Evolutionary conservation across 2,888 invertebrate species (phyloP), one percentile per base, ranked within the genome.

Genomic region (Fragum whitleyi): DNA sequence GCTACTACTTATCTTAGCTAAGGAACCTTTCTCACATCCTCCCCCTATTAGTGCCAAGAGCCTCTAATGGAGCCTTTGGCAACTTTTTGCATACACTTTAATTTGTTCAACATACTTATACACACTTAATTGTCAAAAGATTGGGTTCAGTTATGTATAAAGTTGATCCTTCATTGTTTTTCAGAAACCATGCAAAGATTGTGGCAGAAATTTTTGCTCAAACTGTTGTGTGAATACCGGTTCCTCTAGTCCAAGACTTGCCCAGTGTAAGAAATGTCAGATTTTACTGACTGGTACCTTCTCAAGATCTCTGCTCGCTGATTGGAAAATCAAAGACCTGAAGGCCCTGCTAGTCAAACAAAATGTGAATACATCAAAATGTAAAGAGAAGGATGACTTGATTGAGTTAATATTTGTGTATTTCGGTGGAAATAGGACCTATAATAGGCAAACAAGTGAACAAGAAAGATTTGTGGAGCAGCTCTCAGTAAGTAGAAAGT

Each of bases 321-420:
- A 83, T 9, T 91, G 92, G 88, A 91, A 91, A 84, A 87, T 92
- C 9, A 92, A 91, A 70, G 92, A 93, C 85, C 87, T 94, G 79
- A 88, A 90, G 36, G 85, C 89, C n/a, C 90, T 93, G 73, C 87
- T 94, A 21, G 79, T 85, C 28, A 87, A 84, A 57, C 87, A 89
- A 28, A 90, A 90, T 75, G 91, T 94, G 26, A 87, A 92, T 2
- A 91, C 90, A 19, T 82, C 87, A 26, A 89, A 89, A 28, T 93
- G 93, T 81, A 89, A 81, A 53, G 94, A 94, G 82, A 94, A 93
- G 74, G 86, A 90, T 72, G 93, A 94, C 78, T 83, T 94, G 19
- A 91, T 93, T 29, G 93, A 93, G 39, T 81, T 93, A 21, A 77
- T 93, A 26, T 79, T 93, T 51, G 74, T 77, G 19, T 85, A 90